Evolutionary conservation across 2,888 invertebrate species (phyloP).

Genomic region (Stenotaenia linearis): DNA sequence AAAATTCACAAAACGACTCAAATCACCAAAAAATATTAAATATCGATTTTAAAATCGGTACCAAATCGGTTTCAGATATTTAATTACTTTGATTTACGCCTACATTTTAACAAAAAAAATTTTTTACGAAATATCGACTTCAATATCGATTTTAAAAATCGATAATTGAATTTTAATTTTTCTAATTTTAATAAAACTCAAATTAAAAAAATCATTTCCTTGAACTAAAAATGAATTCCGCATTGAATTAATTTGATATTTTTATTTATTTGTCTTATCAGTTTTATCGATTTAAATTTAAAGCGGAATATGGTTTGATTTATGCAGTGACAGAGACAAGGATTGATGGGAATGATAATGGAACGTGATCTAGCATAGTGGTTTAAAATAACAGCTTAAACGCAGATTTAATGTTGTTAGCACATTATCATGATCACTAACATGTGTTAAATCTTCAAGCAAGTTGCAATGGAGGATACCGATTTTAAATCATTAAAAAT

Average conservation of each 20-base stretch:
- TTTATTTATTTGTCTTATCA: not conserved
- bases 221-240: too few species aligned
- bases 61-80: too few species aligned
- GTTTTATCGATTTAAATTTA: not conserved
- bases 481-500: not conserved
- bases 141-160: too few species aligned
- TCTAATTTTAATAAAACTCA: too few species aligned
- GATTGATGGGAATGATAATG: not conserved
- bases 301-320: not conserved
- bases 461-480: not conserved
- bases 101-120: too few species aligned
- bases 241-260: not conserved
- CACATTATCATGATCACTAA: not conserved
- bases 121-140: too few species aligned
- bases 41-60: too few species aligned
- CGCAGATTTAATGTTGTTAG: not conserved
- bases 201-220: too few species aligned
- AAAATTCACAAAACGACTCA: too few species aligned
- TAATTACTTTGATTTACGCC: too few species aligned
- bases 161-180: too few species aligned
- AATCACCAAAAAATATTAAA: too few species aligned
- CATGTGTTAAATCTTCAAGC: not conserved
- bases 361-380: not conserved
- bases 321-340: not conserved
- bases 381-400: not conserved